These are phyloP conservation scores for Hydrochoerus hydrochaeris DNA, from an alignment of 2,113 vertebrate species.

Conservation along the genomic window DNA sequence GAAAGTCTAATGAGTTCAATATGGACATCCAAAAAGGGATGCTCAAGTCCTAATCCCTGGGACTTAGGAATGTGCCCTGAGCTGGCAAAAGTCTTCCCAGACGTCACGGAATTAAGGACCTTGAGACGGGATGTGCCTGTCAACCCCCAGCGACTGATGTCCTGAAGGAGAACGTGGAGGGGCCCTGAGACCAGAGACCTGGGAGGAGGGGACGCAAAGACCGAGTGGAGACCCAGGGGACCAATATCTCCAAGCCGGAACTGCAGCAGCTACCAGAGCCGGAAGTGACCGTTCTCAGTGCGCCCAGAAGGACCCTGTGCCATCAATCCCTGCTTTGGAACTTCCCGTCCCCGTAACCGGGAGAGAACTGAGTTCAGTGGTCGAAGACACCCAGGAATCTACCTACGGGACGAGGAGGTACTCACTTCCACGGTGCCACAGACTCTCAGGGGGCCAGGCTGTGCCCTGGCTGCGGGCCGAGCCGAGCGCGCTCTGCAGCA, in stretches of 20 bases:
- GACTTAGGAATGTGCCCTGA: neutral
- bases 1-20: neutral
- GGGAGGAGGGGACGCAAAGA: neutral
- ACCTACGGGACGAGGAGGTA: neutral
- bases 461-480: conserved; percentile 57
- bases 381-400: neutral
- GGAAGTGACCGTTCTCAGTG: neutral
- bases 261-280: neutral
- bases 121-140: neutral
- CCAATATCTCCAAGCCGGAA: no score
- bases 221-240: neutral
- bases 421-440: conserved; percentile 80
- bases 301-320: neutral
- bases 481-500: conserved; percentile 73
- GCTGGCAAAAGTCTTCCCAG: conserved; percentile 2
- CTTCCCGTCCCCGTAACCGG: neutral
- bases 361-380: neutral
- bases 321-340: neutral
- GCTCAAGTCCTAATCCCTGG: neutral
- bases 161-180: neutral
- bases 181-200: neutral
- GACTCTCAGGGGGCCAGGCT: conserved; percentile 72
- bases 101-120: neutral
- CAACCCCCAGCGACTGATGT: neutral
- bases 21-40: neutral